These are phyloP conservation scores for Halcyon chelicuti DNA, from an alignment of 2,797 vertebrate species.

Conservation along the genomic window DNA sequence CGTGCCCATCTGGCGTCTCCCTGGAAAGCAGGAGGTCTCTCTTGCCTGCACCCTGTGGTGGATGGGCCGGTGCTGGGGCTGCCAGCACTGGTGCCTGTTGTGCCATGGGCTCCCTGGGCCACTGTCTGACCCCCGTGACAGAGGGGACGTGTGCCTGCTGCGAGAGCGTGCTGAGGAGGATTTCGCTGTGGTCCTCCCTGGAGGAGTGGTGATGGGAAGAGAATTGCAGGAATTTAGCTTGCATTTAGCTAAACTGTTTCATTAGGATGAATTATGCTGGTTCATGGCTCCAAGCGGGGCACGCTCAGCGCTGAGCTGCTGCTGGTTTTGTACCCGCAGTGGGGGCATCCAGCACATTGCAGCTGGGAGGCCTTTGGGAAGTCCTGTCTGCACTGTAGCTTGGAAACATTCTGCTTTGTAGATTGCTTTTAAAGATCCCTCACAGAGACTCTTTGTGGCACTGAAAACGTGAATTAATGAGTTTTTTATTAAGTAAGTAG, in stretches of 20 bases:
- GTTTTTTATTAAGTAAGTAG: neutral
- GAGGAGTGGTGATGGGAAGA: neutral
- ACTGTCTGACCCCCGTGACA: fast-evolving
- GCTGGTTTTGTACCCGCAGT: neutral
- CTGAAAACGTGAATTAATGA: neutral
- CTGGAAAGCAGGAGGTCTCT: neutral
- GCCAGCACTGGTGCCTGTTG: neutral
- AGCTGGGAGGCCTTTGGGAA: neutral
- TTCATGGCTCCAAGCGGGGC: fast-evolving
- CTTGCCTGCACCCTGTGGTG: fast-evolving
- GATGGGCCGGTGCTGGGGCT: neutral
- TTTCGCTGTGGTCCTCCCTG: fast-evolving
- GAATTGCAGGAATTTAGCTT: neutral
- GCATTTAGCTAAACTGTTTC: neutral
- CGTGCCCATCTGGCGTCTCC: neutral
- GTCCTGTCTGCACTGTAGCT: neutral
- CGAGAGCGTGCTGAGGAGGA: fast-evolving
- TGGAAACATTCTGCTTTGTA: neutral
- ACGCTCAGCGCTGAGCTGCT: fast-evolving
- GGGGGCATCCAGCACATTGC: neutral
- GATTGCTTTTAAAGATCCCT: neutral
- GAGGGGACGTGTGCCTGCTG: fast-evolving
- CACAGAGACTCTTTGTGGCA: neutral
- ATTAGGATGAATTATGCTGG: neutral
- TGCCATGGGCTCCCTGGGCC: neutral